A percentile compares a stretch with the other conserved stretches of the same genome.
Evolutionary conservation across 2,113 vertebrate genomes (phyloP).

Genomic region (Anolis carolinensis): DNA sequence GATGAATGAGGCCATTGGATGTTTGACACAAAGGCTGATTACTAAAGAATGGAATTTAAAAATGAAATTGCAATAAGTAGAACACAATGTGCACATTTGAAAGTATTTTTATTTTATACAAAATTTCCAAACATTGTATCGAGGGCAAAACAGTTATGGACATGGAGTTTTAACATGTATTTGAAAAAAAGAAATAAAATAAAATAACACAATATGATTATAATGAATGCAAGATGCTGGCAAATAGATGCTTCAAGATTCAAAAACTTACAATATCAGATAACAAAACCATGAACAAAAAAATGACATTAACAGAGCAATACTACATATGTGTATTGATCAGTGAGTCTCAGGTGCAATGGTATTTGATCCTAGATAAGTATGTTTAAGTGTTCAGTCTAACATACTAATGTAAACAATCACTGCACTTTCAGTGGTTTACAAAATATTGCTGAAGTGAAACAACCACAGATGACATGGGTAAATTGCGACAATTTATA

Average conservation of each 20-base stretch:
- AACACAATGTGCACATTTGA: not conserved
- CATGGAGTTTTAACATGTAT: constrained; percentile 6
- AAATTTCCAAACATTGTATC: not conserved
- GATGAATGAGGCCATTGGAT: not conserved
- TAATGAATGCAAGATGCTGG: not conserved
- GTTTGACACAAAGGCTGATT: not conserved
- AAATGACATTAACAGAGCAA: not conserved
- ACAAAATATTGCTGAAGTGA: not conserved
- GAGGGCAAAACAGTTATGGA: constrained; percentile 23
- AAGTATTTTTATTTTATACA: constrained; percentile 31
- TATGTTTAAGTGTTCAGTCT: not conserved
- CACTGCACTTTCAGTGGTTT: not conserved
- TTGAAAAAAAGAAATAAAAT: not conserved
- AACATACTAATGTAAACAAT: not conserved
- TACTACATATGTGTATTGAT: not conserved
- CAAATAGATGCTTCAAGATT: not conserved
- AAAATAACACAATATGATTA: not conserved
- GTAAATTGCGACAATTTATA: fast-evolving
- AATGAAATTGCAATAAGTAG: not conserved
- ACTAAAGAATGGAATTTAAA: not conserved
- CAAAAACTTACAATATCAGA: too few relatives aligned
- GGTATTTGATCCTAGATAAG: not conserved
- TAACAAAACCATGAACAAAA: not conserved
- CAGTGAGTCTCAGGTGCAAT: too few relatives aligned
- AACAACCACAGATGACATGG: fast-evolving